phyloP scores from a whole-genome alignment of 2,113 vertebrate species.

The Fregetta grallaria region DNA sequence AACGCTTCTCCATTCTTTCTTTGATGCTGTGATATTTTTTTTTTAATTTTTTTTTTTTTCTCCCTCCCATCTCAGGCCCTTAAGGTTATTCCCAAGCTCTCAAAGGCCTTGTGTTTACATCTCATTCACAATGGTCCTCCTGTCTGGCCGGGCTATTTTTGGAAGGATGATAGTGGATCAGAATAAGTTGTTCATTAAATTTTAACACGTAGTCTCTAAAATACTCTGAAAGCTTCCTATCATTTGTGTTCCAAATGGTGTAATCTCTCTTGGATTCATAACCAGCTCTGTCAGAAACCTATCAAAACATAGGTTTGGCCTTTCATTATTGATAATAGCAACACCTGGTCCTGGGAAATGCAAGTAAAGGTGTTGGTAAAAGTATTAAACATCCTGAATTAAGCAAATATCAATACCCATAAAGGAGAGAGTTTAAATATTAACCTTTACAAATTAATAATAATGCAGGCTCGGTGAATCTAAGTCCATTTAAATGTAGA shows the following conservation, averaged over 20 bases:
- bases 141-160: slow-evolving; percentile 57
- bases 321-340: neutral
- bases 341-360: neutral
- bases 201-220: slow-evolving; percentile 49
- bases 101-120: neutral
- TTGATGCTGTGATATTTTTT: neutral
- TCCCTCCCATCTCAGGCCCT: neutral
- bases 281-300: neutral
- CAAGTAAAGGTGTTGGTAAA: neutral
- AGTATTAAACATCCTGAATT: neutral
- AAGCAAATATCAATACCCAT: neutral
- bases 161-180: slow-evolving; percentile 33
- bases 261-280: slow-evolving; percentile 6
- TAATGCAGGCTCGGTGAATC: neutral
- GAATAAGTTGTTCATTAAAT: slow-evolving; percentile 59
- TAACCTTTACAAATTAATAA: slow-evolving; percentile 7
- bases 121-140: neutral
- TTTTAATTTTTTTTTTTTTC: neutral
- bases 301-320: neutral
- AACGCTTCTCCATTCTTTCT: neutral
- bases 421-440: neutral
- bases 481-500: neutral
- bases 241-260: slow-evolving; percentile 28
- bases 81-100: neutral
- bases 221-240: slow-evolving; percentile 59